phyloP scores from a whole-genome alignment of 2,888 invertebrate genomes.

The Cremastobaeus sp. region DNA sequence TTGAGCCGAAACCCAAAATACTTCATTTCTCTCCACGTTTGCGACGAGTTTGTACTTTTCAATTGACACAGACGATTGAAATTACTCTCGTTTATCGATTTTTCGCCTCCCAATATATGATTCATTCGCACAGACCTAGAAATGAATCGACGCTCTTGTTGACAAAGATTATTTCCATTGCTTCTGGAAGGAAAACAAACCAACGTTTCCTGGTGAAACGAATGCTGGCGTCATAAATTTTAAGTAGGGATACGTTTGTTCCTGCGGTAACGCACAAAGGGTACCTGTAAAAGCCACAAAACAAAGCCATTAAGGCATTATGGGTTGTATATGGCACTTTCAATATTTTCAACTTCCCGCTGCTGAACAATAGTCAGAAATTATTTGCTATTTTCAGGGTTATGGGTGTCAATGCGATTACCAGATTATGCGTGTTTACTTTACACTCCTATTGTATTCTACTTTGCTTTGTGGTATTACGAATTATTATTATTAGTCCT shows the following conservation, averaged over 20 bases:
- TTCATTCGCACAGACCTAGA: slow-evolving; percentile 8
- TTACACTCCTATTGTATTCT: no score
- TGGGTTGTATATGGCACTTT: no score
- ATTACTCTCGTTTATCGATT: slow-evolving; percentile 7
- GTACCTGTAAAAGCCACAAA: not conserved
- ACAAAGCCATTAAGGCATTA: not conserved
- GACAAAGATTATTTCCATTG: slow-evolving; percentile 22
- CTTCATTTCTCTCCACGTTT: no score
- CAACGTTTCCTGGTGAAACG: slow-evolving; percentile 1
- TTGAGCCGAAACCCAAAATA: no score
- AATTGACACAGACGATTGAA: not conserved
- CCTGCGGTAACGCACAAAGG: not conserved
- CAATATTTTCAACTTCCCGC: no score
- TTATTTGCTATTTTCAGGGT: no score
- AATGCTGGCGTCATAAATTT: slow-evolving; percentile 18
- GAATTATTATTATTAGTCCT: no score
- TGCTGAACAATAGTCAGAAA: no score
- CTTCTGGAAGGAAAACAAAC: slow-evolving; percentile 17
- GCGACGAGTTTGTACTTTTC: not conserved
- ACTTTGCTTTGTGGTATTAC: no score
- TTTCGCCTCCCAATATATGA: slow-evolving; percentile 7
- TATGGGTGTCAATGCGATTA: no score
- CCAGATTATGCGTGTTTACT: no score
- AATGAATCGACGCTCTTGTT: slow-evolving; percentile 3
- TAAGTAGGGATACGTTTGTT: slow-evolving; percentile 4